Conservation (phyloP, 2,113 vertebrate species). For the Zootoca vivipara region DNA sequence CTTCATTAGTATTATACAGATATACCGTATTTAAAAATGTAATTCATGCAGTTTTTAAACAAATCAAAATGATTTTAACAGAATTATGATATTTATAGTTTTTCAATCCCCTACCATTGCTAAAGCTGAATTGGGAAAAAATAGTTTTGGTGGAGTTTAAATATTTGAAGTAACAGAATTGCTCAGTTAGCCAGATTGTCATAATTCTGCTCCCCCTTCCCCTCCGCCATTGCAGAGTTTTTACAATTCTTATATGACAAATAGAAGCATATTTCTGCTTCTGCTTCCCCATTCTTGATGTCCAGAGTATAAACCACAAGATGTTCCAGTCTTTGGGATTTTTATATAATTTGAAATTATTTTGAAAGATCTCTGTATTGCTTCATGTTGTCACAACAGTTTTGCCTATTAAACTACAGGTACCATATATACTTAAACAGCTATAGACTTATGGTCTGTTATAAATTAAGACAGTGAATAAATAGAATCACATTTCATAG, state of each 20-base stretch:
- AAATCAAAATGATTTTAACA: neutral
- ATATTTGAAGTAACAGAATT: slow-evolving; percentile 1
- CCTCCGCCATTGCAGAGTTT: neutral
- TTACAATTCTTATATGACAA: neutral
- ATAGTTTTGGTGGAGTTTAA: slow-evolving; percentile 37
- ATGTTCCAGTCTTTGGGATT: slow-evolving; percentile 18
- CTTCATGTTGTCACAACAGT: slow-evolving; percentile 45
- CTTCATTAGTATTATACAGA: neutral
- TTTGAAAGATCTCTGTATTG: neutral
- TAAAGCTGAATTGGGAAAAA: slow-evolving; percentile 40
- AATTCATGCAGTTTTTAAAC: neutral
- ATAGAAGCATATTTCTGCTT: slow-evolving; percentile 34
- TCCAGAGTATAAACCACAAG: slow-evolving; percentile 31
- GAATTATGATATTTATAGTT: neutral
- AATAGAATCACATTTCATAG: slow-evolving; percentile 13
- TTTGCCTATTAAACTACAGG: slow-evolving; percentile 27
- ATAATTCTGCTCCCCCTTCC: slow-evolving; percentile 10
- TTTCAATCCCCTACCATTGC: neutral
- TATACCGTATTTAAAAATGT: neutral
- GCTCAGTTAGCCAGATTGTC: slow-evolving; percentile 37
- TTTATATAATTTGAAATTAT: slow-evolving; percentile 6
- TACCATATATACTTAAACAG: slow-evolving; percentile 14
- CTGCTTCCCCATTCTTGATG: slow-evolving; percentile 21
- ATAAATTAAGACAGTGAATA: slow-evolving; percentile 47
- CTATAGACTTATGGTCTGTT: slow-evolving; percentile 35